phyloP scores from a whole-genome alignment of 2,797 vertebrate species.

The Parauchenoglanis punctatus region DNA sequence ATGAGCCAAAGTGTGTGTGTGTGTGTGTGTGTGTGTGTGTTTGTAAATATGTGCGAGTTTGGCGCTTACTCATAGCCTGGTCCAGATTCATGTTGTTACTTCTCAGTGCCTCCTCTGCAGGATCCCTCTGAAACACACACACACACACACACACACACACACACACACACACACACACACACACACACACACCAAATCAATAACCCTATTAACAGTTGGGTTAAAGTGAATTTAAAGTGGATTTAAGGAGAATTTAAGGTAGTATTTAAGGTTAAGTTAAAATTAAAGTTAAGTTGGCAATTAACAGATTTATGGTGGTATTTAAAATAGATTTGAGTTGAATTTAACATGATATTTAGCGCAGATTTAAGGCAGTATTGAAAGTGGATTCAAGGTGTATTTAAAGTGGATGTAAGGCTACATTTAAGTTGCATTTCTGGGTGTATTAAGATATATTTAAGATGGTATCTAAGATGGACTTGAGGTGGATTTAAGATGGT shows the following conservation, averaged over 20 bases:
- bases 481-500: not conserved
- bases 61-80: slow-evolving; percentile 97
- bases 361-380: not conserved
- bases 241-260: not conserved
- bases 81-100: slow-evolving; percentile 99
- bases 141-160: slow-evolving; percentile 22
- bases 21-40: slow-evolving; percentile 30
- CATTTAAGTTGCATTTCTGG: not conserved
- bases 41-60: not conserved
- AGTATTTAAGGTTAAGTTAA: not conserved
- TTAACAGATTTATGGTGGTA: not conserved
- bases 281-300: not conserved
- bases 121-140: slow-evolving; percentile 86
- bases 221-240: not conserved
- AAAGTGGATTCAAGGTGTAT: not conserved
- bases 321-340: not conserved
- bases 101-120: slow-evolving; percentile 98
- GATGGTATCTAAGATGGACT: not conserved
- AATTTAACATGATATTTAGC: not conserved
- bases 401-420: not conserved
- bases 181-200: not conserved
- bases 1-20: slow-evolving; percentile 20
- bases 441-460: not conserved
- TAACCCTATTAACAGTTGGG: not conserved
- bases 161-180: not conserved